Conservation (phyloP, 2,888 invertebrate species). For the Idaea dimidiata region DNA sequence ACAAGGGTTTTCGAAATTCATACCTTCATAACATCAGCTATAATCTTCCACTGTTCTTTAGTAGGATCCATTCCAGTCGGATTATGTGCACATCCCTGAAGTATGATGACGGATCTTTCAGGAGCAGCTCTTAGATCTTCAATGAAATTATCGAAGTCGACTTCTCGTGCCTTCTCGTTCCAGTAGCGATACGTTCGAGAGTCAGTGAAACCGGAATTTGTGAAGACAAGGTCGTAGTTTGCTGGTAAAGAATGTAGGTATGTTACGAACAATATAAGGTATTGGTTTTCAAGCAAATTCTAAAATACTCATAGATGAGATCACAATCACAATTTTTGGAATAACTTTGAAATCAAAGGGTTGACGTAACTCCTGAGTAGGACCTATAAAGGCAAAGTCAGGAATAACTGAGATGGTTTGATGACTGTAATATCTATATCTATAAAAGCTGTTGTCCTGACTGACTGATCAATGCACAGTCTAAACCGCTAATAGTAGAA, state of each 20-base stretch:
- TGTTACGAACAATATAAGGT: too few species aligned
- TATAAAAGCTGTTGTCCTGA: too few species aligned
- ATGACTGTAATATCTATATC: too few species aligned
- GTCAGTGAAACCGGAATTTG: background rate
- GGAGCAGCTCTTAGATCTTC: background rate
- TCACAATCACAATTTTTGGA: too few species aligned
- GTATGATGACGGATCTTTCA: background rate
- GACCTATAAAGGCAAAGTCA: too few species aligned
- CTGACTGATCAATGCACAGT: too few species aligned
- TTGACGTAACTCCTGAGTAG: too few species aligned
- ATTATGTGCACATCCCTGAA: conserved; percentile 3
- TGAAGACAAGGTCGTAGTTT: background rate
- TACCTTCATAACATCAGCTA: background rate
- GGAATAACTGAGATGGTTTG: too few species aligned
- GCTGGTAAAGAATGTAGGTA: background rate
- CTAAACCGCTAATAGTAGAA: too few species aligned
- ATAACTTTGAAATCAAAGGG: too few species aligned
- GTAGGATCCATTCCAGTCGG: conserved; percentile 5
- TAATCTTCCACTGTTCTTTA: conserved; percentile 1
- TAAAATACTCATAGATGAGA: too few species aligned
- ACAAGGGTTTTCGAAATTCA: background rate
- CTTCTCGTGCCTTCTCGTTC: background rate
- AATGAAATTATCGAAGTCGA: background rate
- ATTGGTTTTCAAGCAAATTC: too few species aligned
- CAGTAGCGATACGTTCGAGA: background rate